These are phyloP conservation scores for Anthophora plumipes DNA, from an alignment of 2,888 invertebrate genomes.

Conservation along the genomic window DNA sequence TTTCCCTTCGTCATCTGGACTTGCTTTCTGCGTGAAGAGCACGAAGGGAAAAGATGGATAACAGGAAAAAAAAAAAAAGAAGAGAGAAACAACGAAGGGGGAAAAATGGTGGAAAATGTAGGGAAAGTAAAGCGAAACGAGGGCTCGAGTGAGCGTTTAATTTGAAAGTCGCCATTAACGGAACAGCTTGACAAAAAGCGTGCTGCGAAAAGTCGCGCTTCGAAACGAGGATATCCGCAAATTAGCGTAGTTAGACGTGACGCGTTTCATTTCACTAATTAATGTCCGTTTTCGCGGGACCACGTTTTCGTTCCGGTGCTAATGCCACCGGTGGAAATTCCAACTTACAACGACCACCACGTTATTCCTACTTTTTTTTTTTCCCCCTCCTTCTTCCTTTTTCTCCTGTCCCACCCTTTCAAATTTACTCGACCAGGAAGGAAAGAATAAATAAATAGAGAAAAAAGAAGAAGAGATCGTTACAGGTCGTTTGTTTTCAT, in stretches of 20 bases:
- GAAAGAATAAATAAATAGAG: too few relatives aligned
- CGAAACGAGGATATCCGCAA: slow-evolving; percentile 15
- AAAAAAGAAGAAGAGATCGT: not conserved
- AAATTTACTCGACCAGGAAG: not conserved
- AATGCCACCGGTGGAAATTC: slow-evolving; percentile 8
- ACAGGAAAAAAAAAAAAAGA: too few relatives aligned
- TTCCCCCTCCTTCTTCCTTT: too few relatives aligned
- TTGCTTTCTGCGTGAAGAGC: too few relatives aligned
- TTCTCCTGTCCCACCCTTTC: not conserved
- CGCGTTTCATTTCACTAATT: slow-evolving; percentile 38
- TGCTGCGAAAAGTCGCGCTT: slow-evolving; percentile 12
- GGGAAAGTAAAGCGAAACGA: not conserved
- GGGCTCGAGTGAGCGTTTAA: slow-evolving; percentile 19
- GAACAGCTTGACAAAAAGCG: slow-evolving; percentile 17
- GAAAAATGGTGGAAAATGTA: not conserved
- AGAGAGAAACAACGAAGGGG: not conserved
- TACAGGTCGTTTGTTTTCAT: slow-evolving; percentile 9
- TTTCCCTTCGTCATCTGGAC: not conserved
- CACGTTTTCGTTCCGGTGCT: not conserved
- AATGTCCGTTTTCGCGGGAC: slow-evolving; percentile 8
- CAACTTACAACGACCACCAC: not conserved
- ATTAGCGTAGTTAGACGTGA: slow-evolving; percentile 38
- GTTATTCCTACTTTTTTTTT: not conserved
- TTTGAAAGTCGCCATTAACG: slow-evolving; percentile 36
- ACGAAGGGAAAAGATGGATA: too few relatives aligned